Percentiles rank a stretch among this genome's conserved stretches.
Conservation (phyloP, 1,140 invertebrate species). For the Maconellicoccus hirsutus region DNA sequence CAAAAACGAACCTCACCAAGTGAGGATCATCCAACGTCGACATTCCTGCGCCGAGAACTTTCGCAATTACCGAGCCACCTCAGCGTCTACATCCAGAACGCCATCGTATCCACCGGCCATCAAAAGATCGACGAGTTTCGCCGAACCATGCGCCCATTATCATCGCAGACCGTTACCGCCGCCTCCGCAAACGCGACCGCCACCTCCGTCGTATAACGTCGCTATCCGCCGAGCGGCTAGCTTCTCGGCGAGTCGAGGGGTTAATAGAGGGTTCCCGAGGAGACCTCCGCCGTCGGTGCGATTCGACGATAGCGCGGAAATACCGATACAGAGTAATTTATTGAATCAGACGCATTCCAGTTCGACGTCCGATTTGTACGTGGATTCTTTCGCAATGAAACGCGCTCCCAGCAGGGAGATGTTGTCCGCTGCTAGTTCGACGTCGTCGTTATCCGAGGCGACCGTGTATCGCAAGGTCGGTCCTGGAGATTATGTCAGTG, state of each 20-base stretch:
- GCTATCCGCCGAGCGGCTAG: constrained; percentile 24
- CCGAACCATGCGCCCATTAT: constrained; percentile 11
- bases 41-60: constrained; percentile 12
- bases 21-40: neutral
- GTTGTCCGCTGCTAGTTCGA: neutral
- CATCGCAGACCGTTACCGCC: constrained; percentile 22
- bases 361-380: constrained; percentile 13
- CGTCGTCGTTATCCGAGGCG: neutral
- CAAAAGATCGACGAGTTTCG: constrained; percentile 10
- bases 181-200: constrained; percentile 11
- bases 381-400: neutral
- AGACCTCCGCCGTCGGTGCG: neutral
- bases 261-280: constrained; percentile 14
- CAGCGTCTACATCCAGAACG: neutral
- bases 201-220: constrained; percentile 23
- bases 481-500: constrained; percentile 5
- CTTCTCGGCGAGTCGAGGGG: constrained; percentile 21
- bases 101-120: neutral
- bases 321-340: neutral
- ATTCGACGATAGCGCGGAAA: neutral
- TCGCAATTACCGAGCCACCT: neutral
- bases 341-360: neutral
- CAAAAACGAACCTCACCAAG: neutral
- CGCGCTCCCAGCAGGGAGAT: neutral
- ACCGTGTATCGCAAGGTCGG: neutral